Evolutionary conservation across 2,113 vertebrate species (phyloP).

Genomic region (Kryptolebias marmoratus): DNA sequence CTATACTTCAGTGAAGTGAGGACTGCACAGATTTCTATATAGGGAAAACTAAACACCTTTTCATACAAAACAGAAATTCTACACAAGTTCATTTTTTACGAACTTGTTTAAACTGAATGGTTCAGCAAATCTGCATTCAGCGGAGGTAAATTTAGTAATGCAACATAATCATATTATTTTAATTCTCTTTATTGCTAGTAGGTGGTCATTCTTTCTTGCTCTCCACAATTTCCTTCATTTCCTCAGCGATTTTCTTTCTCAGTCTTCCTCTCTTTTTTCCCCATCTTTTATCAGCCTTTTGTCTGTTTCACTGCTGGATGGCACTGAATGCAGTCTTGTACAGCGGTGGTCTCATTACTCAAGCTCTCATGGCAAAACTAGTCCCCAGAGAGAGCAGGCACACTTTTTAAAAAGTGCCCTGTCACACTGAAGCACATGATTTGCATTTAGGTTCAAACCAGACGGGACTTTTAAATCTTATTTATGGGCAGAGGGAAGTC

Average conservation of each 20-base stretch:
- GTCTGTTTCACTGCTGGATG: slow-evolving; percentile 16
- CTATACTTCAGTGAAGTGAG: no score
- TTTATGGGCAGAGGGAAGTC: slow-evolving; percentile 60
- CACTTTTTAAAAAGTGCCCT: slow-evolving; percentile 61
- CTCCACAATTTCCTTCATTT: neutral
- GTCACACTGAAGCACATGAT: slow-evolving; percentile 68
- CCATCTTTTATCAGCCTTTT: neutral
- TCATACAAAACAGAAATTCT: neutral
- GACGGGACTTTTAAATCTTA: slow-evolving; percentile 63
- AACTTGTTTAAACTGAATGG: slow-evolving; percentile 52
- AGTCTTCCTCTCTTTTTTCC: neutral
- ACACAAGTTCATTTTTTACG: slow-evolving; percentile 39
- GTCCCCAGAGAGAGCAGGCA: slow-evolving; percentile 42
- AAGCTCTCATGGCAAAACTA: slow-evolving; percentile 64
- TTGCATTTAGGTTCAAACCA: slow-evolving; percentile 76
- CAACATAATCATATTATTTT: slow-evolving; percentile 63
- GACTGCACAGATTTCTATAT: no score
- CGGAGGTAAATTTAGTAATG: slow-evolving; percentile 40
- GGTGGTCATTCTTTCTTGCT: slow-evolving; percentile 32
- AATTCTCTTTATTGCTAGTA: slow-evolving; percentile 57
- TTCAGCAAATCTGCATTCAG: slow-evolving; percentile 41
- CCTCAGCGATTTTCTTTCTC: neutral
- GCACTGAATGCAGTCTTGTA: slow-evolving; percentile 21
- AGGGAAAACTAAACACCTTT: no score
- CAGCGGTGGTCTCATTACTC: slow-evolving; percentile 72